Percentiles rank a stretch among this genome's conserved stretches.
Conservation (phyloP, 1,140 invertebrate genomes). For the Gonatopus flavifemur region DNA sequence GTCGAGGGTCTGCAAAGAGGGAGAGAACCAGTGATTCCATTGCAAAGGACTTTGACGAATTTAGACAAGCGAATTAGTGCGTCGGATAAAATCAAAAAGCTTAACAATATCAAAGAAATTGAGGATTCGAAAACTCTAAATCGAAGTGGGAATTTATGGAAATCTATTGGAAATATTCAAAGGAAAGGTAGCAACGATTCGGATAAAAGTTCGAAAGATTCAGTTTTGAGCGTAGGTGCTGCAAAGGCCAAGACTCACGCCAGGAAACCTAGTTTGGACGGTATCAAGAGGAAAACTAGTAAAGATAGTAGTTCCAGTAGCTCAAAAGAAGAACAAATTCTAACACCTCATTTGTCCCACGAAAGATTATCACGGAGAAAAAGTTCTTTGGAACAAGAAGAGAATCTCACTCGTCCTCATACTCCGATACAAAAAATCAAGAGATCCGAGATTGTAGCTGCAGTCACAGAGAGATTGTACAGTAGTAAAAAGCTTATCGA, state of each 20-base stretch:
- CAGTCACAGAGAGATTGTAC: conserved; percentile 70
- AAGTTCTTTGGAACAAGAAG: conserved; percentile 33
- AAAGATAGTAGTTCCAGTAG: conserved; percentile 46
- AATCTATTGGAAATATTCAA: conserved; percentile 12
- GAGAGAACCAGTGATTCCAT: not conserved
- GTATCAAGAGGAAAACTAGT: conserved; percentile 39
- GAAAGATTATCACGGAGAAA: conserved; percentile 27
- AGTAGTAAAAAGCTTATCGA: conserved; percentile 64
- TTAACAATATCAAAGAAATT: conserved; percentile 36
- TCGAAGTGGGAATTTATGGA: conserved; percentile 12
- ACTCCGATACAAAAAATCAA: conserved; percentile 41
- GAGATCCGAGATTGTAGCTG: conserved; percentile 68
- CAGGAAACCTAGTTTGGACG: conserved; percentile 35
- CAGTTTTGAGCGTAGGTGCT: not conserved
- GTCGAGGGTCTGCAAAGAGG: conserved; percentile 24
- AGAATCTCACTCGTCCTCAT: conserved; percentile 18
- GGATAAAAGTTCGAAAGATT: conserved; percentile 25
- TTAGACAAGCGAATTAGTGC: conserved; percentile 12
- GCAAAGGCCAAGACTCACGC: conserved; percentile 7
- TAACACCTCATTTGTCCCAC: conserved; percentile 20
- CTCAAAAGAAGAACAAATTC: conserved; percentile 41
- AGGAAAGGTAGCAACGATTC: conserved; percentile 36
- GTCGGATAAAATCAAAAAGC: conserved; percentile 16
- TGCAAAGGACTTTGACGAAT: conserved; percentile 34
- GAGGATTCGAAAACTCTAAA: conserved; percentile 22